These are phyloP conservation scores for Leucoptera coffeella DNA, from an alignment of 2,888 invertebrate genomes.

Conservation along the genomic window DNA sequence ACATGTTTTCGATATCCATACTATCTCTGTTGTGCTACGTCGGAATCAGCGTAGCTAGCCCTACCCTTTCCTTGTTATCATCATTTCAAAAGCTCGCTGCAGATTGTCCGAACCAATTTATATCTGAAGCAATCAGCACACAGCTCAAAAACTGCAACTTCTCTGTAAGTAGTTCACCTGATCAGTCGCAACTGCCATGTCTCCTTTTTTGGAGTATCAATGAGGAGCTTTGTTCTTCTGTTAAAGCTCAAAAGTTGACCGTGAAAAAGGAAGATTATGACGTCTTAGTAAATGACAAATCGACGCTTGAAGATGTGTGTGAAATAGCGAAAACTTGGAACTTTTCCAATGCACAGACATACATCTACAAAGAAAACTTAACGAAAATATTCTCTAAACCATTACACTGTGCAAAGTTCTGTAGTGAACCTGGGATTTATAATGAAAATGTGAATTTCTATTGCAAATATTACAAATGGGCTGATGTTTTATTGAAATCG, in stretches of 20 bases:
- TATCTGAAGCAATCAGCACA: no score
- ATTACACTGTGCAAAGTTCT: slow-evolving; percentile 18
- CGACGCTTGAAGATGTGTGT: slow-evolving; percentile 18
- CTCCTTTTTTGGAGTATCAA: slow-evolving; percentile 35
- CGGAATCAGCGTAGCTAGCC: no score
- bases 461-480: slow-evolving; percentile 37
- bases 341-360: slow-evolving; percentile 13
- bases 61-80: no score
- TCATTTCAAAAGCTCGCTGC: no score
- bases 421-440: slow-evolving; percentile 14
- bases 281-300: slow-evolving; percentile 13
- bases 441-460: slow-evolving; percentile 20
- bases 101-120: no score
- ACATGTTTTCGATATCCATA: no score
- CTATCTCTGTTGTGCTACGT: no score
- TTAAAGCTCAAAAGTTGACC: slow-evolving; percentile 11
- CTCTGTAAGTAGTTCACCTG: no score
- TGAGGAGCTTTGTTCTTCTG: slow-evolving; percentile 20
- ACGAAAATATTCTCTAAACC: slow-evolving; percentile 1
- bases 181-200: slow-evolving; percentile 24
- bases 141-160: no score
- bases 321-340: slow-evolving; percentile 18
- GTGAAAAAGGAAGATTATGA: slow-evolving; percentile 12
- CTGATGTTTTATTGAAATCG: slow-evolving; percentile 16
- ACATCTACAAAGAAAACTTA: slow-evolving; percentile 11